Conservation (phyloP, 2,888 invertebrate species). For the Dynastes tityus region DNA sequence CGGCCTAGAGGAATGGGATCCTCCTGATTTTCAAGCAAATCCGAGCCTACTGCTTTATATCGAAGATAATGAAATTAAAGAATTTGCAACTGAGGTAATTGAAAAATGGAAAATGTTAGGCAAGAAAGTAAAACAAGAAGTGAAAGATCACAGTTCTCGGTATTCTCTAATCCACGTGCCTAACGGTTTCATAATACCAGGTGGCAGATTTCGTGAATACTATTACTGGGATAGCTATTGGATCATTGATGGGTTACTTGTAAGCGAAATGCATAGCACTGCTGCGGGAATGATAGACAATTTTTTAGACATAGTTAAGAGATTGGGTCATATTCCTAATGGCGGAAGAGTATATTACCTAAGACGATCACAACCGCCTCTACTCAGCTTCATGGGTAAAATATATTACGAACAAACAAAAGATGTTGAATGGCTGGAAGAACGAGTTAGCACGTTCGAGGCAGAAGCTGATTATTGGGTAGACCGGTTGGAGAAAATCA, state of each 20-base stretch:
- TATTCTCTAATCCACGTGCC: conserved; percentile 69
- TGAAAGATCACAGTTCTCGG: conserved; percentile 69
- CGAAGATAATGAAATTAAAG: conserved; percentile 72
- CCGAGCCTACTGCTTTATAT: conserved; percentile 77
- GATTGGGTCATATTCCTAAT: conserved; percentile 83
- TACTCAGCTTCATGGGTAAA: conserved; percentile 81
- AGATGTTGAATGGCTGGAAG: conserved; percentile 76
- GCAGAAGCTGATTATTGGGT: conserved; percentile 80
- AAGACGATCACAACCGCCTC: conserved; percentile 81
- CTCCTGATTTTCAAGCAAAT: conserved; percentile 73
- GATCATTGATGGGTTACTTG: conserved; percentile 85
- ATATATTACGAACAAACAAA: conserved; percentile 77
- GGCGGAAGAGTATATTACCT: conserved; percentile 87
- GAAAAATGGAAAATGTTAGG: conserved; percentile 77
- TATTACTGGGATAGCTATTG: conserved; percentile 94
- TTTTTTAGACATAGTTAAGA: conserved; percentile 79
- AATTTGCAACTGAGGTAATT: conserved; percentile 78
- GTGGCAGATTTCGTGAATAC: conserved; percentile 82
- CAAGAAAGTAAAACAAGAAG: conserved; percentile 75
- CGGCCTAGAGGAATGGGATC: conserved; percentile 76
- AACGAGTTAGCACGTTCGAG: conserved; percentile 75
- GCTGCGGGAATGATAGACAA: conserved; percentile 83
- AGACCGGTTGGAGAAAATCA: conserved; percentile 70
- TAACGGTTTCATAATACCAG: conserved; percentile 79
- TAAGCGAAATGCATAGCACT: conserved; percentile 83